Conservation (phyloP, 2,113 vertebrate species). For the Daboia siamensis region DNA sequence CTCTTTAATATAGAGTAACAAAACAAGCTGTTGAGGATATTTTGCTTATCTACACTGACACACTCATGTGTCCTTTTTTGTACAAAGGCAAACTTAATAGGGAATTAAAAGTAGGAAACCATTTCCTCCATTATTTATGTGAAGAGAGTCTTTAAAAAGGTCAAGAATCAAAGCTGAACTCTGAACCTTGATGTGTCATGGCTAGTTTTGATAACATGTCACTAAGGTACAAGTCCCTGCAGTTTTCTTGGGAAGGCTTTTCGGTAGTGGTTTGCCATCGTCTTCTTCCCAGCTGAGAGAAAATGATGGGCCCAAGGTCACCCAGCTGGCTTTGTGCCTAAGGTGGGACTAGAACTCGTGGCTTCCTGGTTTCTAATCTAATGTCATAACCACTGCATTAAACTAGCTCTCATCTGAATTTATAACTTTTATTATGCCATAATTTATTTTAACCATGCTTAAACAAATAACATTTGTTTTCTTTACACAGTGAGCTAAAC, state of each 20-base stretch:
- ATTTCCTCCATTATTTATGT: background rate
- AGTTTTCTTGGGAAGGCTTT: background rate
- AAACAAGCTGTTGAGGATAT: background rate
- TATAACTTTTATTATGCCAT: background rate
- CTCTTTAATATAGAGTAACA: slow-evolving; percentile 22
- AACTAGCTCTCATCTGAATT: background rate
- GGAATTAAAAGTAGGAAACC: background rate
- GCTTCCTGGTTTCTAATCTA: background rate
- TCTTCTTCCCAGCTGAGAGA: background rate
- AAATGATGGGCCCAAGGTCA: background rate
- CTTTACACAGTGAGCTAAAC: background rate
- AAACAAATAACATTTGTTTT: background rate
- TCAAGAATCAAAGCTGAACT: background rate
- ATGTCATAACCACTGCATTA: background rate
- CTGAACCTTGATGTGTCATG: background rate
- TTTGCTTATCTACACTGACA: background rate
- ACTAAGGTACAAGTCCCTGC: background rate
- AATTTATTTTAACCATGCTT: background rate
- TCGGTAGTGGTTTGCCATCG: background rate
- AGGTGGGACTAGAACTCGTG: background rate
- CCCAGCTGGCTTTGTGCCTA: background rate
- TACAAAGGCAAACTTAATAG: background rate
- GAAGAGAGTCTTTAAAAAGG: background rate
- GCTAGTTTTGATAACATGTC: background rate
- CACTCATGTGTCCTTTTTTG: background rate